These are phyloP conservation scores for Matsumyia berberina DNA, from an alignment of 2,888 invertebrate species.

Conservation along the genomic window DNA sequence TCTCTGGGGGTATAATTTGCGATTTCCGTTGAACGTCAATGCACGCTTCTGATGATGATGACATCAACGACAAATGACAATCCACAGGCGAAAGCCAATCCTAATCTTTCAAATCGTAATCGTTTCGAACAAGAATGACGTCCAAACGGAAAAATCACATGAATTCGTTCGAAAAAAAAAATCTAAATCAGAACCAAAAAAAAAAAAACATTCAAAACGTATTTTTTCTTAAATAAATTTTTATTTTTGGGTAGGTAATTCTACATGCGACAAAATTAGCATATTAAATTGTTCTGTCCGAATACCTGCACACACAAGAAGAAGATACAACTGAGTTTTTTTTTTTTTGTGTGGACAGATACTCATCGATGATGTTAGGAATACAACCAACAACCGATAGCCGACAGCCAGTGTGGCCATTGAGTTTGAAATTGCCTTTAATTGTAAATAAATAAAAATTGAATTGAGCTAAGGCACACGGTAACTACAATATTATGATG, in stretches of 20 bases:
- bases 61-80: slow-evolving; percentile 50
- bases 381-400: no score
- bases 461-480: slow-evolving; percentile 4
- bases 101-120: slow-evolving; percentile 70
- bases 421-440: slow-evolving; percentile 3
- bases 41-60: slow-evolving; percentile 54
- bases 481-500: neutral
- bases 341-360: neutral
- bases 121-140: slow-evolving; percentile 70
- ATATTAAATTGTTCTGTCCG: slow-evolving; percentile 64
- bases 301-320: slow-evolving; percentile 54
- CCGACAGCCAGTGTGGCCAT: slow-evolving; percentile 56
- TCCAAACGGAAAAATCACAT: slow-evolving; percentile 66
- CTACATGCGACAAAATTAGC: slow-evolving; percentile 63
- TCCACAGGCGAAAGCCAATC: slow-evolving; percentile 38
- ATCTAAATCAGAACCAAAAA: slow-evolving; percentile 26
- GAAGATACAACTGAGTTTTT: slow-evolving; percentile 11
- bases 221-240: slow-evolving; percentile 26
- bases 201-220: neutral
- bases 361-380: neutral
- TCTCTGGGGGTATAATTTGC: slow-evolving; percentile 22
- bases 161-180: slow-evolving; percentile 44
- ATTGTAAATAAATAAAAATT: slow-evolving; percentile 42
- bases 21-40: slow-evolving; percentile 54
- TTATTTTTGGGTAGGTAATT: slow-evolving; percentile 62